Evolutionary conservation across 2,888 invertebrate species (phyloP).

Genomic region (Cryptophagus acutangulus): DNA sequence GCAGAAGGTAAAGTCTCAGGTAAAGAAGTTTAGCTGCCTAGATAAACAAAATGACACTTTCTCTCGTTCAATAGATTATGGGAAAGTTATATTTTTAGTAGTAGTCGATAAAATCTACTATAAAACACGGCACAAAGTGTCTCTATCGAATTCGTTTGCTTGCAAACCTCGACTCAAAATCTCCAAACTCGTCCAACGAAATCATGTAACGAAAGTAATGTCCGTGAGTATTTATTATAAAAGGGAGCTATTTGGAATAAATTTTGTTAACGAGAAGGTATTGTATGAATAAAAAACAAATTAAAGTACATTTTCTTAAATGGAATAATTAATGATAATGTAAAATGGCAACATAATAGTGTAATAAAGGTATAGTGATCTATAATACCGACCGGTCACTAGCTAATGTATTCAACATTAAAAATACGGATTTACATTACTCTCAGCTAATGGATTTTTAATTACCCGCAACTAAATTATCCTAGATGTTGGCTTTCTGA

Average conservation of each 20-base stretch:
- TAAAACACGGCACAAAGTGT: conserved; percentile 1
- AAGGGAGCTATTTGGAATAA: too few species aligned
- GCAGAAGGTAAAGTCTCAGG: too few species aligned
- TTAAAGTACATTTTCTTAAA: conserved; percentile 18
- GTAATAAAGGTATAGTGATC: conserved; percentile 26
- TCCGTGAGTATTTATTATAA: too few species aligned
- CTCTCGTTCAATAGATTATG: too few species aligned
- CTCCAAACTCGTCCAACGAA: too few species aligned
- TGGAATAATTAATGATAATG: conserved; percentile 30
- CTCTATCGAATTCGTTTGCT: background rate
- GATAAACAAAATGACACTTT: too few species aligned
- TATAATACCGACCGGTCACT: conserved; percentile 30
- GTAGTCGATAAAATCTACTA: too few species aligned
- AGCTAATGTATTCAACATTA: conserved; percentile 40
- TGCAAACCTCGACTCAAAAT: too few species aligned
- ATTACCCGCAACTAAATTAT: conserved; percentile 46
- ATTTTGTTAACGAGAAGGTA: too few species aligned
- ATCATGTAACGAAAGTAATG: too few species aligned
- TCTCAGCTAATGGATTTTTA: conserved; percentile 48
- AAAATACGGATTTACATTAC: conserved; percentile 45
- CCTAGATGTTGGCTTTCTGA: conserved; percentile 41
- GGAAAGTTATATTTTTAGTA: too few species aligned
- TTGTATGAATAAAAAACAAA: conserved; percentile 9
- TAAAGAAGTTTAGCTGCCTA: too few species aligned
- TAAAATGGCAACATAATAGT: conserved; percentile 27